Evolutionary conservation across 2,113 vertebrate species (phyloP).

Genomic region (Macquaria australasica): DNA sequence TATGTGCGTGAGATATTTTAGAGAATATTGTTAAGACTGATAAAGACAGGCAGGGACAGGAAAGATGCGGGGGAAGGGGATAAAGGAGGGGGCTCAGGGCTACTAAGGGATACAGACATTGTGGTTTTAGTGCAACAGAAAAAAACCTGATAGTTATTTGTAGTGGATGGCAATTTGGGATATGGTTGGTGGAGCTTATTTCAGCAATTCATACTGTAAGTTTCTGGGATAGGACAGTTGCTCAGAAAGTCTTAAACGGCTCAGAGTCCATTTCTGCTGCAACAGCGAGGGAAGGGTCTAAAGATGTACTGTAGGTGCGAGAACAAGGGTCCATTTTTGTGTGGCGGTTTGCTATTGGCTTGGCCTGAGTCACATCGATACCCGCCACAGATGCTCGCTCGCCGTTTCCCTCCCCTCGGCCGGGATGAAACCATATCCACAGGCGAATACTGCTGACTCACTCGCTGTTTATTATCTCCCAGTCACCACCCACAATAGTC

Average conservation of each 20-base stretch:
- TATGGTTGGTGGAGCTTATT: conserved; percentile 57
- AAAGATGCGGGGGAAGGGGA: neutral
- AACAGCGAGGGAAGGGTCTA: conserved; percentile 14
- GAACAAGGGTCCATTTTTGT: neutral
- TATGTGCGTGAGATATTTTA: neutral
- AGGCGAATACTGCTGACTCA: conserved; percentile 46
- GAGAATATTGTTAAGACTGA: conserved; percentile 49
- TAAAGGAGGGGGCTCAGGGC: conserved; percentile 7
- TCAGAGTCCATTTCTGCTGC: conserved; percentile 30
- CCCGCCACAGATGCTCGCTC: neutral
- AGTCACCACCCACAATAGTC: conserved; percentile 36
- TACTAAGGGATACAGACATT: conserved; percentile 69
- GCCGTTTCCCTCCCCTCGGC: conserved; percentile 4
- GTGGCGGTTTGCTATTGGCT: conserved; percentile 25
- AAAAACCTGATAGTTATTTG: conserved; percentile 71
- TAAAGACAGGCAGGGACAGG: conserved; percentile 33
- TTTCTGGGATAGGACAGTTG: conserved; percentile 37
- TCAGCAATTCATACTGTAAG: conserved; percentile 46
- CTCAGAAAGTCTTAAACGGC: conserved; percentile 26
- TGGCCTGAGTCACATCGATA: conserved; percentile 34
- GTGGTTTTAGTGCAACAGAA: conserved; percentile 79
- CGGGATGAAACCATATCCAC: conserved; percentile 17
- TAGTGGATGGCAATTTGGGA: conserved; percentile 59
- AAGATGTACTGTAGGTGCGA: neutral
- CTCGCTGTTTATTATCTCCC: conserved; percentile 20